Base-by-base conservation (phyloP, 2,888 invertebrate species). In the Trimorus sp. region DNA sequence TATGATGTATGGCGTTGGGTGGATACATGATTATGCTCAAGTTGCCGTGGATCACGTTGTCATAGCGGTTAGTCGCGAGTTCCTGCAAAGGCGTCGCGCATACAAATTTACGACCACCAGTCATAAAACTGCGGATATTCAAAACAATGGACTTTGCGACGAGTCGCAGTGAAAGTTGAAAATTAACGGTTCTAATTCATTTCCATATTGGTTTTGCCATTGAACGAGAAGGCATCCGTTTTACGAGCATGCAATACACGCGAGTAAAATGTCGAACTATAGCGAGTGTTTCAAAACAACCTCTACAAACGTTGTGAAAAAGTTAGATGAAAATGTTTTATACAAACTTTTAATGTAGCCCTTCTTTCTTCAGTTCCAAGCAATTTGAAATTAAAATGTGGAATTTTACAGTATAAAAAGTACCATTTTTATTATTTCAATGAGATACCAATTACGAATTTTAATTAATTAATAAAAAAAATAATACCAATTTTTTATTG, bases 61-160 rank as follows among this genome's bases (percentile, higher is more conserved):
- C 68, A 68, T 53, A 54, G 54, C 37, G 36, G 45, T 26, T 37
- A 59, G 51, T 26, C 49, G 59, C 36, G 68, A 69, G 63, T 63
- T 69, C 69, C 66, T 75, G 75, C 69, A 77, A 77, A 70, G 63
- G 77, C 77, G 70, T 62, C 38, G 69, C n/a, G 69, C 62, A 70
- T 70, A 58, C 63, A 16, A 77, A 77, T 77, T 76, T 75, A 59
- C 36, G 59, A 53, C 42, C 58, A 36, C 42, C 40, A 48, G 65
- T 65, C 66, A 59, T 58, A 66, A 75, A 75, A 63, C 65, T 74
- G 40, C 59, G 51, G 51, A 74, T 66, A 59, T 75, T 66, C 59
- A 73, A 73, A 73, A 73, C 63, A 63, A 73, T 54, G 62, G 63
- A 38, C 63, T 45, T 15, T n/a, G 54, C 45, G 12, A 26, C 37